Base-by-base conservation (phyloP, 2,888 invertebrate species). In the Hoplodrina ambigua region DNA sequence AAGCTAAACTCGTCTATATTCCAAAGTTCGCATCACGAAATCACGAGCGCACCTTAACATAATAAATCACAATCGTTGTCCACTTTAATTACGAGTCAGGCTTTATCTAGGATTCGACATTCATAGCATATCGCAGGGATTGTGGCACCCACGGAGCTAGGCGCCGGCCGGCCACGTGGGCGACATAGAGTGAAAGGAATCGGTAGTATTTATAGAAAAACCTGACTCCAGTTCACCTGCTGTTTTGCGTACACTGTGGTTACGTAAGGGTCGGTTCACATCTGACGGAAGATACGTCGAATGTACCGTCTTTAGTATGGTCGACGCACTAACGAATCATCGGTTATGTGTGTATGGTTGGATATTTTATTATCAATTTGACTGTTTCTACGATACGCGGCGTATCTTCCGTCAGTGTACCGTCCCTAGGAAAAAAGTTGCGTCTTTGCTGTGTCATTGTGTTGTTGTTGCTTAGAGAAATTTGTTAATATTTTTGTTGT, bases 91-190 rank as follows among this genome's bases (percentile, higher is more conserved):
- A 86, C 84, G 62, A 81, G 72, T 83, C 85, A 82, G 80, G 82
- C 83, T 82, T 84, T 84, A 89, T 87, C 88, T 89, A 82, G 85
- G 85, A 87, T 87, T 86, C 85, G 84, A 84, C 86, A 78, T 82
- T 80, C 78, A 78, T 84, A 85, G 90, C 85, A 85, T 89, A 87
- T 86, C 81, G 87, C 64, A 66, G 68, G 86, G 88, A 86, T 82
- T 87, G 89, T 85, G 76, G 86, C 91, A 85, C 91, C 91, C 88
- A 89, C 86, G 77, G 78, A 52, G 68, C 66, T 75, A 83, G 87
- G 89, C 90, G 91, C 90, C 88, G 82, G 83, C 78, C 67, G 69
- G 60, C 69, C 81, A 80, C 87, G 91, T 90, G 91, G 91, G 91
- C 89, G 89, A 82, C 66, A 33, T 41, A 20, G 53, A 78, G 91